Conservation (phyloP, 1,140 invertebrate genomes). For the Drosophila melanogaster region Release_6_plus_ISO1_MT NT_037436.4:2302501-2303000, state of each 20-base stretch:
- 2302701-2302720: slow-evolving; percentile 15
- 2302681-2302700: background rate
- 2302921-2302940: no score
- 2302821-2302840: slow-evolving; percentile 15
- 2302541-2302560: slow-evolving; percentile 16
- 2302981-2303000: background rate
- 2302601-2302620: slow-evolving; percentile 66
- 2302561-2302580: slow-evolving; percentile 10
- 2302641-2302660: slow-evolving; percentile 11
- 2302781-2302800: slow-evolving; percentile 29
- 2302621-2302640: slow-evolving; percentile 12
- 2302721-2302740: slow-evolving; percentile 34
- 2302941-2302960: background rate
- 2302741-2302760: slow-evolving; percentile 34
- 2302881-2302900: background rate
- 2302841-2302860: background rate
- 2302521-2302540: slow-evolving; percentile 38
- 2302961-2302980: background rate
- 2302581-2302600: slow-evolving; percentile 34
- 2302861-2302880: background rate
- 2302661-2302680: background rate
- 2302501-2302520: slow-evolving; percentile 60
- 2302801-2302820: slow-evolving; percentile 33
- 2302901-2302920: no score
- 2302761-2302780: slow-evolving; percentile 58